Evolutionary conservation across 2,797 vertebrate species (phyloP), one percentile per base, ranked within the genome.

Genomic region (Apogon talboti): DNA sequence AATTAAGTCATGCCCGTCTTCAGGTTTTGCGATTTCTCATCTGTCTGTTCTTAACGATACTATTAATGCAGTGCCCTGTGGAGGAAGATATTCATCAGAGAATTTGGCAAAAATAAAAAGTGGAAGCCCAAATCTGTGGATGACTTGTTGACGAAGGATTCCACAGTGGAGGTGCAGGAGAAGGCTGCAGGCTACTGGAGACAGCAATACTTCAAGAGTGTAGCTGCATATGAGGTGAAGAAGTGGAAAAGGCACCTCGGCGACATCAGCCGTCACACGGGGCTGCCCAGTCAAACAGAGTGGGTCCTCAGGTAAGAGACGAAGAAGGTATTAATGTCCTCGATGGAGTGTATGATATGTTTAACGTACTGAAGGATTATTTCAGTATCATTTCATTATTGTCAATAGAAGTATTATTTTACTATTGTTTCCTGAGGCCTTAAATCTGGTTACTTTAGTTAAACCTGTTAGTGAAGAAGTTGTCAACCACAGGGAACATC

Each of bases 141-240:
- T 14, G 62, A 76, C 54, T 68, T 85, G 50, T n/a, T 71, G 14
- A 49, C 40, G 49, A 82, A 76, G 37, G 45, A 78, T 71, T 81
- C n/a, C 47, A 45, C 30, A 18, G 54, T 71, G 53, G 74, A 85
- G 24, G 16, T 85, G 4, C 49, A 50, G 54, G 91, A 94, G 45
- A 87, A 19, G 50, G 75, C 89, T 10, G 71, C 49, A n/a, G 95
- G 94, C 13, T 88, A 92, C 67, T 98, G 97, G 97, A 99, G 95
- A 91, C 89, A 81, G 44, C 76, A 90, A 42, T 95, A 94, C 71
- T 93, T 98, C 60, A 74, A 71, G 41, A 93, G 91, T 67, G 86
- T 93, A 35, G 86, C 87, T 0, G 66, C 85, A 10, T 55, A 74
- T 66, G 87, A 92, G 67, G 85, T 76, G 74, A 75, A 77, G 4